phyloP scores from a whole-genome alignment of 2,888 invertebrate species.

The Cremastinae sp. region DNA sequence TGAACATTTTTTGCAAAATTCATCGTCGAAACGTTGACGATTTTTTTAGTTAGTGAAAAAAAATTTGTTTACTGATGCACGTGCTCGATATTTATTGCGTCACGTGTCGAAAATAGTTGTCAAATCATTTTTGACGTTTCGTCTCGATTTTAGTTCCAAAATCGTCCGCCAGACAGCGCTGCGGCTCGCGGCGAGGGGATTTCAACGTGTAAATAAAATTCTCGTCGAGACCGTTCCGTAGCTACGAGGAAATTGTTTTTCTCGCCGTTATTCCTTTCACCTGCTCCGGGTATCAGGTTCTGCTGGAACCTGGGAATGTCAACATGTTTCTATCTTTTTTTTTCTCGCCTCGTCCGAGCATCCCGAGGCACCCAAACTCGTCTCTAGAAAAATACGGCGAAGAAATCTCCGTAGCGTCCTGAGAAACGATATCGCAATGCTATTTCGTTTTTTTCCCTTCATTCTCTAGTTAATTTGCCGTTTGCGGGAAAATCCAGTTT shows the following conservation, averaged over 20 bases:
- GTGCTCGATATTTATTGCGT: too few relatives aligned
- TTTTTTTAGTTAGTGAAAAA: too few relatives aligned
- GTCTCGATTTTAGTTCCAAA: too few relatives aligned
- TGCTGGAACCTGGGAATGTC: conserved; percentile 30
- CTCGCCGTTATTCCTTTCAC: conserved; percentile 57
- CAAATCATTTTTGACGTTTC: too few relatives aligned
- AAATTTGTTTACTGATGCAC: too few relatives aligned
- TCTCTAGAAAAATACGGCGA: not conserved
- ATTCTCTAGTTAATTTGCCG: conserved; percentile 5
- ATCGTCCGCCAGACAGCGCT: too few relatives aligned
- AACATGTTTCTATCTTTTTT: conserved; percentile 13
- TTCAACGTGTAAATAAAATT: too few relatives aligned
- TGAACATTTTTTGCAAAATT: too few relatives aligned
- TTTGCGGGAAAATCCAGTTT: conserved; percentile 10
- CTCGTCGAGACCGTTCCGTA: too few relatives aligned
- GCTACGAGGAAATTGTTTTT: conserved; percentile 47
- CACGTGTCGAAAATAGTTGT: too few relatives aligned
- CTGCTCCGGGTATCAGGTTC: conserved; percentile 36
- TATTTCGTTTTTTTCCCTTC: conserved; percentile 6
- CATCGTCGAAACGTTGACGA: too few relatives aligned
- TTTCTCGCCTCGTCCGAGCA: conserved; percentile 3
- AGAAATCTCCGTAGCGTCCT: not conserved
- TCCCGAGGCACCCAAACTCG: not conserved
- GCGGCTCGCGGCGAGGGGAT: too few relatives aligned
- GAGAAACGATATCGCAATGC: not conserved